Evolutionary conservation across 2,888 invertebrate species (phyloP).

Genomic region (Drosophila paucipuncta): DNA sequence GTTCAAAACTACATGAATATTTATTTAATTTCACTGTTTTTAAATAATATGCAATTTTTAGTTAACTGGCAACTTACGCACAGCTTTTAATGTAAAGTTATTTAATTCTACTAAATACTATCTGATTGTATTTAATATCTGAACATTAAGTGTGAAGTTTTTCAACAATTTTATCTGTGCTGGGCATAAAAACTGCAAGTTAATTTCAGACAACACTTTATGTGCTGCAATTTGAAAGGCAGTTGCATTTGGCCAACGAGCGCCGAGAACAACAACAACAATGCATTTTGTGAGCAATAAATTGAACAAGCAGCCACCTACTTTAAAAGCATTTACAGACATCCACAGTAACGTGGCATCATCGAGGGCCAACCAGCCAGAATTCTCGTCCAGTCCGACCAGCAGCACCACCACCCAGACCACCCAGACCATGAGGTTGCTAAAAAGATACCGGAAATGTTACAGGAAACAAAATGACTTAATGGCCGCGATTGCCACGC

Average conservation of each 20-base stretch:
- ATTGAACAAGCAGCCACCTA: slow-evolving; percentile 72
- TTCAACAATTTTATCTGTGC: slow-evolving; percentile 51
- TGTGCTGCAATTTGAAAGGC: slow-evolving; percentile 55
- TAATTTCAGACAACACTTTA: slow-evolving; percentile 68
- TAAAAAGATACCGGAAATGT: slow-evolving; percentile 80
- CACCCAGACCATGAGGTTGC: slow-evolving; percentile 51
- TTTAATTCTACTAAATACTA: slow-evolving; percentile 8
- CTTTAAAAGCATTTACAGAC: slow-evolving; percentile 72
- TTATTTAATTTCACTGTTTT: not conserved
- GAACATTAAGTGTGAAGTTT: slow-evolving; percentile 38
- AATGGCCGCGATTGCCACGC: slow-evolving; percentile 76
- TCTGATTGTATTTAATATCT: not conserved
- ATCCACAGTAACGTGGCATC: slow-evolving; percentile 21
- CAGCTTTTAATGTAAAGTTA: not conserved
- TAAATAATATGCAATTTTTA: not conserved
- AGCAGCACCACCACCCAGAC: slow-evolving; percentile 18
- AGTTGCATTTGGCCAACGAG: slow-evolving; percentile 44
- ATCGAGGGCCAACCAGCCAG: slow-evolving; percentile 24
- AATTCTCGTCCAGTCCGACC: slow-evolving; percentile 1
- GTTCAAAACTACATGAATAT: not conserved
- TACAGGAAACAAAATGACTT: slow-evolving; percentile 79
- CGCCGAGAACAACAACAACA: slow-evolving; percentile 27
- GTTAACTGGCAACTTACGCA: not conserved
- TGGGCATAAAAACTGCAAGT: slow-evolving; percentile 56
- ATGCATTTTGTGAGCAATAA: slow-evolving; percentile 72